A percentile compares a stretch with the other conserved stretches of the same genome.
Conservation (phyloP, 2,113 vertebrate genomes). For the Mesitornis unicolor region DNA sequence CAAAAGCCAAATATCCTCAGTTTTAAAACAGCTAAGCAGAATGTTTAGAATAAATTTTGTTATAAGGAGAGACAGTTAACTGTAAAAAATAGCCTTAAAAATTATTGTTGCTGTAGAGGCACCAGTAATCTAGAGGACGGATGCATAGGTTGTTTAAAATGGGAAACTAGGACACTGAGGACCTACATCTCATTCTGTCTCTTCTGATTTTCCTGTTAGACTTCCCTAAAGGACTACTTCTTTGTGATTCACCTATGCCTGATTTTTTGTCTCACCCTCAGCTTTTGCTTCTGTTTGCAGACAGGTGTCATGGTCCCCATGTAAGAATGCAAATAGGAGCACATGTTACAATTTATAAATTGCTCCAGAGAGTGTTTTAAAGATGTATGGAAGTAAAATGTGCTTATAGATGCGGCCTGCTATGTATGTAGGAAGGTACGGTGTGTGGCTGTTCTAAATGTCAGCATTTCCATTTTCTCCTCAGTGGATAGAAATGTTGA, state of each 20-base stretch:
- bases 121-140: neutral
- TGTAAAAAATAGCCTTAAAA: neutral
- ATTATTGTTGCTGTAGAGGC: neutral
- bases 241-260: neutral
- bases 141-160: neutral
- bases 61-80: neutral
- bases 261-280: neutral
- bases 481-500: neutral
- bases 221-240: neutral
- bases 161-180: neutral
- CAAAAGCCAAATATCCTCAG: neutral
- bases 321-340: neutral
- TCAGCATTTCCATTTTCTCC: neutral
- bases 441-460: neutral
- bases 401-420: neutral
- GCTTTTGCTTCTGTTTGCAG: neutral
- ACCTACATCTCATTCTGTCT: fast-evolving
- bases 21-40: neutral
- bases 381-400: neutral
- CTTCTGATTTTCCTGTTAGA: neutral
- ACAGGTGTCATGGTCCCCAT: neutral
- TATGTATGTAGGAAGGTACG: neutral
- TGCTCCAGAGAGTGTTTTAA: neutral
- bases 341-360: neutral
- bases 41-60: neutral